Evolutionary conservation across 2,888 invertebrate species (phyloP).

Genomic region (Megastigmus dorsalis): DNA sequence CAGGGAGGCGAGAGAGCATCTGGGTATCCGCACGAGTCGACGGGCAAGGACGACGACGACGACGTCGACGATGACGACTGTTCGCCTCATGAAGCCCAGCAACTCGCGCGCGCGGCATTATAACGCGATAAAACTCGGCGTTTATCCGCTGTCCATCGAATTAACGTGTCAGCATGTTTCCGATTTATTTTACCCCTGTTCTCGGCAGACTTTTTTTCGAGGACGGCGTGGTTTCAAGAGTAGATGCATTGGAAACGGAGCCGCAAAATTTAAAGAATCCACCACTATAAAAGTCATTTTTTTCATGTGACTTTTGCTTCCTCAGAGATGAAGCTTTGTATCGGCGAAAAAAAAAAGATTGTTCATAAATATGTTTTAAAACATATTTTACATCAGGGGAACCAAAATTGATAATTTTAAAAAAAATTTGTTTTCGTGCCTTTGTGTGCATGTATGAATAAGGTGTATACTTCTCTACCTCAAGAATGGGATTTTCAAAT

Average conservation of each 20-base stretch:
- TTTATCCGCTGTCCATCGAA: background rate
- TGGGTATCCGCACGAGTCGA: background rate
- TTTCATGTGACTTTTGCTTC: too few relatives aligned
- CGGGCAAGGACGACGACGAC: too few relatives aligned
- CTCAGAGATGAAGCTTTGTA: too few relatives aligned
- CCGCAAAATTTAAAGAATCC: background rate
- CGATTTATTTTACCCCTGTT: background rate
- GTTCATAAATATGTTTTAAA: too few relatives aligned
- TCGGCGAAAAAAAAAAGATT: too few relatives aligned
- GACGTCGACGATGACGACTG: background rate
- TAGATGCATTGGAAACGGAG: background rate
- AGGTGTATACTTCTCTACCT: too few relatives aligned
- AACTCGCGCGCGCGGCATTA: background rate
- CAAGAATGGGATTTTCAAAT: too few relatives aligned
- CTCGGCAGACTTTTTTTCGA: background rate
- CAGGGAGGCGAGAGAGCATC: background rate
- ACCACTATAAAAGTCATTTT: too few relatives aligned
- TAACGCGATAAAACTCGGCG: conserved; percentile 2
- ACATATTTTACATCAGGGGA: too few relatives aligned
- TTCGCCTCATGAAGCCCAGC: conserved; percentile 3
- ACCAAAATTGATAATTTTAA: too few relatives aligned
- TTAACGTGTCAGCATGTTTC: conserved; percentile 2
- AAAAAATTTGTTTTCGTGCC: too few relatives aligned
- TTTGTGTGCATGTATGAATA: too few relatives aligned
- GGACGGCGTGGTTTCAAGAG: background rate